phyloP scores from a whole-genome alignment of 2,888 invertebrate genomes.

The Hemistola chrysoprasaria region DNA sequence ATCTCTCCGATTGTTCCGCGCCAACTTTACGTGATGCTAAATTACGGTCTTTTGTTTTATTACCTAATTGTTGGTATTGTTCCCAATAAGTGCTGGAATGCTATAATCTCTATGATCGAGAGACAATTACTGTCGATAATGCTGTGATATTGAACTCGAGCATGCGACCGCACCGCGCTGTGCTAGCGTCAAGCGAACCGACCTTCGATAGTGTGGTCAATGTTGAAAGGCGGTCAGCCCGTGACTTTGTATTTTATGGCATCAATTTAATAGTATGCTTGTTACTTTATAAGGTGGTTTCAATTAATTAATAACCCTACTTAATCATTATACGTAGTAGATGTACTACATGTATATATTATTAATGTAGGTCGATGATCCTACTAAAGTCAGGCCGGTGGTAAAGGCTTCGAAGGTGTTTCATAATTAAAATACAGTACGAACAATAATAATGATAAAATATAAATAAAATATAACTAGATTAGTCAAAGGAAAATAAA shows the following conservation, averaged over 20 bases:
- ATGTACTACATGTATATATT: too few relatives aligned
- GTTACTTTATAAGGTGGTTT: slow-evolving; percentile 1
- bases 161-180: slow-evolving; percentile 25
- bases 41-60: slow-evolving; percentile 77
- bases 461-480: too few relatives aligned
- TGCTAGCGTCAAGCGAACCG: slow-evolving; percentile 4
- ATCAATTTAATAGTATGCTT: slow-evolving; percentile 3
- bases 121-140: slow-evolving; percentile 41
- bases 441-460: too few relatives aligned
- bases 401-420: too few relatives aligned
- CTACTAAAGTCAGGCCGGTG: too few relatives aligned
- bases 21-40: slow-evolving; percentile 67
- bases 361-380: too few relatives aligned
- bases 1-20: slow-evolving; percentile 66
- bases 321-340: too few relatives aligned
- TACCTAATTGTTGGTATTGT: slow-evolving; percentile 77
- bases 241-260: slow-evolving; percentile 16
- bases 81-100: slow-evolving; percentile 57
- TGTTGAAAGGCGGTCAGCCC: slow-evolving; percentile 19
- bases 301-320: too few relatives aligned
- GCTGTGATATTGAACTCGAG: slow-evolving; percentile 27
- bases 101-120: slow-evolving; percentile 46
- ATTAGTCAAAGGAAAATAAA: background rate
- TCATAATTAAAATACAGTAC: too few relatives aligned
- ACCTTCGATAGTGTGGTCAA: slow-evolving; percentile 17